A percentile compares a stretch with the other conserved stretches of the same genome.
Evolutionary conservation across 2,888 invertebrate genomes (phyloP).

Genomic region (Cryptosula pallasiana): DNA sequence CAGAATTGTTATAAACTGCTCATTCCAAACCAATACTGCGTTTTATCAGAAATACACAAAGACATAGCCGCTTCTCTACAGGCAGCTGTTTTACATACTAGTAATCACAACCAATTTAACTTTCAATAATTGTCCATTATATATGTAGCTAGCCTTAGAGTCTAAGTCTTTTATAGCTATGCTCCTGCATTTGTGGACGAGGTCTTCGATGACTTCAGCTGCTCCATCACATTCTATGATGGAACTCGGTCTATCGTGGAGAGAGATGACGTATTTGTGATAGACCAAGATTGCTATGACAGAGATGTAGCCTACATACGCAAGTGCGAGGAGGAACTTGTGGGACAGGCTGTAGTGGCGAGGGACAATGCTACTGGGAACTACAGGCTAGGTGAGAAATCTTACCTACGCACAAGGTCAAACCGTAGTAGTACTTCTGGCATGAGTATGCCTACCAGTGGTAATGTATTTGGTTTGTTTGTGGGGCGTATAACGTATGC

Average conservation of each 20-base stretch:
- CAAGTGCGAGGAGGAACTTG: slow-evolving; percentile 36
- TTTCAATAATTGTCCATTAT: not conserved
- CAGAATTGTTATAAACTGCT: too few species aligned
- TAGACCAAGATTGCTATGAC: slow-evolving; percentile 36
- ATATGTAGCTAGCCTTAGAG: too few species aligned
- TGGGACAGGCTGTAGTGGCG: slow-evolving; percentile 41
- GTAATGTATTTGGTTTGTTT: too few species aligned
- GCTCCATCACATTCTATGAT: slow-evolving; percentile 40
- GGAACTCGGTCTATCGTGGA: slow-evolving; percentile 33
- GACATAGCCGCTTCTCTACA: too few species aligned
- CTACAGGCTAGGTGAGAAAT: slow-evolving; percentile 36
- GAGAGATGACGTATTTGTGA: slow-evolving; percentile 36
- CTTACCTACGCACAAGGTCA: too few species aligned
- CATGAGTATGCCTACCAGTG: too few species aligned
- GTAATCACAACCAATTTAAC: too few species aligned
- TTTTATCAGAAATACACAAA: too few species aligned
- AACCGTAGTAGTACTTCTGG: too few species aligned
- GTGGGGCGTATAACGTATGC: too few species aligned
- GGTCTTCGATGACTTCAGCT: slow-evolving; percentile 30
- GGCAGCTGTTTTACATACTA: too few species aligned
- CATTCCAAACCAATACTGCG: too few species aligned
- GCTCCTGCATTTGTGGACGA: slow-evolving; percentile 40
- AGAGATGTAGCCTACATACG: slow-evolving; percentile 40
- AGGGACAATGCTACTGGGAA: slow-evolving; percentile 37
- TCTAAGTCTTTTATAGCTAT: slow-evolving; percentile 32